Evolutionary conservation across 2,113 vertebrate genomes (phyloP), one percentile per base, ranked within the genome.

Genomic region (Serinus canaria): DNA sequence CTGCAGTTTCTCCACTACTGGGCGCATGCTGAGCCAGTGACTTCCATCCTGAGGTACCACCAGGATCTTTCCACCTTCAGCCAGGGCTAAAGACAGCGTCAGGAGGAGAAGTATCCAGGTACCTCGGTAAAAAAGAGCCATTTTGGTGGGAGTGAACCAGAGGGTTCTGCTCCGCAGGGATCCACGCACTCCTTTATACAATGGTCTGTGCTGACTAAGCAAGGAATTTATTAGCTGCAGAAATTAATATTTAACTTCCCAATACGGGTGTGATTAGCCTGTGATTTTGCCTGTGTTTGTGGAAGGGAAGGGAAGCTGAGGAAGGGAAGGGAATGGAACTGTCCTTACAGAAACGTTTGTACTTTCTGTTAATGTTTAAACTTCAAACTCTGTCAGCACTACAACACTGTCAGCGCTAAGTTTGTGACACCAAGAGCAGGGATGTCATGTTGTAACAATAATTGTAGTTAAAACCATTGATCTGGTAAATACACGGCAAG

Each of bases 41-140:
- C 99, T 99, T 46, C 98, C 98, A 41, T 99, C 99, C 96, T 98
- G 97, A 10, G 98, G 98, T 10, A 98, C 52, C 84, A 99, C 98
- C 89, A 99, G 96, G 62, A 99, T 89, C 31, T 96, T 98, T 6
- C 98, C 98, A 21, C 96, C 88, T 78, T 90, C 78, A 44, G 44
- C 43, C 6, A 70, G 21, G 17, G 17, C 35, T 39, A 95, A 83
- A 28, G 62, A 75, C 1, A 69, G 46, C 1, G 30, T 7, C 23
- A 97, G 52, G 37, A 44, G 27, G 11, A 77, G 18, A 60, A 77
- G 50, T 39, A 69, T 5, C 73, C 33, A 15, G 1, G 15, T 4
- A 12, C 11, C 5, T 10, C 0, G 11, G 15, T 12, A 7, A 23
- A 15, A 69, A 27, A 31, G 59, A 75, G 56, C 47, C 97, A 97